Base-by-base conservation (phyloP, 2,888 invertebrate genomes). In the Phalera bucephala region DNA sequence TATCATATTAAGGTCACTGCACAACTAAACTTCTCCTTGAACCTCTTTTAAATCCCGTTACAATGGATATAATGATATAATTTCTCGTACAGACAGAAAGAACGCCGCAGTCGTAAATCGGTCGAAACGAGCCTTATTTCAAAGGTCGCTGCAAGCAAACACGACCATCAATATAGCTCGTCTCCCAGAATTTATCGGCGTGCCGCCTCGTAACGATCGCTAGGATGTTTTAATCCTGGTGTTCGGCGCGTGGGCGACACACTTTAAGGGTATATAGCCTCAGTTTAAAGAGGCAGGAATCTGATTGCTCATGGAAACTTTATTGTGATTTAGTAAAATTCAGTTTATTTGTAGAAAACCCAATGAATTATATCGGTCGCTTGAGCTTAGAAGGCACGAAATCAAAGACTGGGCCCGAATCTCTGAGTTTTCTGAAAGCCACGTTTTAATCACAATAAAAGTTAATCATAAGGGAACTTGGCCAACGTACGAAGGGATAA, bases 201-300 rank as follows among this genome's bases (percentile, higher is more conserved):
- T 35, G 41, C 52, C 25, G 52, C 42, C 25, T 32, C 32, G 32
- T 25, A 28, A 36, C 36, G 36, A 50, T 43, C 46, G 48, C 60
- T 61, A 52, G 56, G 63, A 72, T 51, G 66, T 51, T 67, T 62
- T 67, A 68, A 61, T 64, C 60, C 60, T 8, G 6, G 25, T 25
- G 12, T 56, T 50, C 44, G 52, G 36, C 40, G 56, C 56, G 60
- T 59, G 57, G 57, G 60, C 47, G 13, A 14, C 14, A 13, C 23
- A 9, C 13, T 6, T 27, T 27, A 27, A 14, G 27, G 2, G 10
- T 8, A 14, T 13, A 7, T 13, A 7, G 14, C 1, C 13, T 13
- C 6, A 27, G n/a, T n/a, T n/a, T n/a, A n/a, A n/a, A n/a, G n/a
- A 14, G 5, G 13, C 27, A 17, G 17, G 17, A 17, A n/a, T n/a